These are phyloP conservation scores for Lycopodina hypogea DNA, from an alignment of 37 sponge, comb jelly and placozoan genomes.

Conservation along the genomic window DNA sequence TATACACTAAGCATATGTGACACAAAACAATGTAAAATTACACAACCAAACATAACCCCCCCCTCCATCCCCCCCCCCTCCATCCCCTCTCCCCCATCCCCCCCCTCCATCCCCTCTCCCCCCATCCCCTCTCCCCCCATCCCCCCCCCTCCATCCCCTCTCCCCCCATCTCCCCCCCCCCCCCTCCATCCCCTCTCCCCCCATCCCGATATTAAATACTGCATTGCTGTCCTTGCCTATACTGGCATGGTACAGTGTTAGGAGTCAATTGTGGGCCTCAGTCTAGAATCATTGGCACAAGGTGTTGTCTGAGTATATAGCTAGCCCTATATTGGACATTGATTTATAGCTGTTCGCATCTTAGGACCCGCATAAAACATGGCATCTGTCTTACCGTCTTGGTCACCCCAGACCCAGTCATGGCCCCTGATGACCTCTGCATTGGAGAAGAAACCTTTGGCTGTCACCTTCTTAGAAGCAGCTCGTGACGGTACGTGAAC, in stretches of 20 bases:
- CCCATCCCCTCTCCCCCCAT: not conserved
- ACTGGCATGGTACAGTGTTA: too few species aligned
- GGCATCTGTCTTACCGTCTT: slow-evolving; percentile 94
- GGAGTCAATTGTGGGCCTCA: too few species aligned
- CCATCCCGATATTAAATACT: not conserved
- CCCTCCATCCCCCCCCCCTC: slow-evolving; percentile 11
- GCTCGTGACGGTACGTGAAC: slow-evolving; percentile 31
- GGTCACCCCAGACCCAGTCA: slow-evolving; percentile 91
- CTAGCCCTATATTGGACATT: too few species aligned
- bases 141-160: not conserved
- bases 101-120: not conserved
- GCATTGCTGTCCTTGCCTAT: too few species aligned
- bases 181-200: too few species aligned
- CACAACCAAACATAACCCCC: not conserved
- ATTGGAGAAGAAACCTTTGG: slow-evolving; percentile 78
- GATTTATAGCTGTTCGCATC: too few species aligned
- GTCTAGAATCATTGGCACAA: too few species aligned
- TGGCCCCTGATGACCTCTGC: slow-evolving; percentile 81
- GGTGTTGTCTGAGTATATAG: too few species aligned
- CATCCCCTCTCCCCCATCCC: not conserved
- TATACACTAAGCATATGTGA: too few species aligned
- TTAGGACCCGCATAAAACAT: too few species aligned
- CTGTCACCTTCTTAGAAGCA: slow-evolving; percentile 14
- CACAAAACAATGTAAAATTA: not conserved
- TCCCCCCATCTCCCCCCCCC: not conserved